Base-by-base conservation (phyloP, 2,113 vertebrate species). In the Vombatus ursinus region DNA sequence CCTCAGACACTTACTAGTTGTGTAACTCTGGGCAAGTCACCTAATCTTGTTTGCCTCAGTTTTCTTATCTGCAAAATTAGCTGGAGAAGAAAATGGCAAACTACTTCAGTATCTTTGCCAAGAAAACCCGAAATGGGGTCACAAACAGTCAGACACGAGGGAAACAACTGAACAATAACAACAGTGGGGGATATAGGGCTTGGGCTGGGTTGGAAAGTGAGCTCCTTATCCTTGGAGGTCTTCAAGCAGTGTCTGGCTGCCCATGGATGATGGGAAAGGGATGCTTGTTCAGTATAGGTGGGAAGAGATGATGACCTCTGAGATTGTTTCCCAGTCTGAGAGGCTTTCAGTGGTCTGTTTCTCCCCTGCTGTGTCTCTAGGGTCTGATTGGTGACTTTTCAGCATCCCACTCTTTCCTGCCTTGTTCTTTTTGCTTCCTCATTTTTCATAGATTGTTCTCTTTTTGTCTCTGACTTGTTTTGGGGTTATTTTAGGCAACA, bases 401-500 rank as follows among this genome's bases (percentile, higher is more conserved):
- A 2, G 0, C 48, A 3, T 10, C 37, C 92, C 90, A 22, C 52
- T 89, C 54, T 50, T 89, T 48, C 93, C 95, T 96, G 96, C 61
- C 92, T 50, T 91, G 94, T 22, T 50, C 49, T 95, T 96, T 91
- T 91, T 91, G 94, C 97, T 98, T 98, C 98, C 96, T 95, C 91
- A 92, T 98, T 98, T 97, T 95, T 92, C 61, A 49, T 90, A 54
- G 61, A 95, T 96, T 96, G 96, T 98, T 97, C 97, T 97, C 91
- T 94, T 97, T 98, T 97, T 91, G 95, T 11, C 92, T 97, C 92
- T 50, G 57, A 95, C 44, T 91, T 22, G 49, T 96, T 95, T 97
- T 84, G 28, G 61, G 94, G 93, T 50, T 98, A 98, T 98, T 98
- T 98, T 97, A 91, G 94, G 61, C 91, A 91, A 96, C 94, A 97